Conservation (phyloP, 2,113 vertebrate genomes). For the Etia nguti region DNA sequence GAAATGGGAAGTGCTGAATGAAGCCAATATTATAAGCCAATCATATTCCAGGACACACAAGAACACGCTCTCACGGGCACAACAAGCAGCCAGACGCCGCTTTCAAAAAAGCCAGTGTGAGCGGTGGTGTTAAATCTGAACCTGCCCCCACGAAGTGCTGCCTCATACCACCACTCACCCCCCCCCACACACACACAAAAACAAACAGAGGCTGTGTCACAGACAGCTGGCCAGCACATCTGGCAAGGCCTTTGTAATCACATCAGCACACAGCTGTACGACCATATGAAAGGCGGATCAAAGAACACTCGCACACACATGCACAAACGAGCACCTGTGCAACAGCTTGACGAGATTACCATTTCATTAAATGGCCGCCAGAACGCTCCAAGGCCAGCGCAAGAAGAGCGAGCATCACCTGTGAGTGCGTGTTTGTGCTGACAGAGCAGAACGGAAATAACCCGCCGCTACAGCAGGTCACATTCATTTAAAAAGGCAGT, state of each 20-base stretch:
- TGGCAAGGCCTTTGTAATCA: constrained; percentile 58
- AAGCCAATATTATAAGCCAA: constrained; percentile 3
- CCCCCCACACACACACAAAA: background rate
- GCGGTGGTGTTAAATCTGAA: background rate
- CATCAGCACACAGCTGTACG: constrained; percentile 50
- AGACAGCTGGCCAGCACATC: constrained; percentile 59
- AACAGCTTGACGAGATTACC: constrained; percentile 17
- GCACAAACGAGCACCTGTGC: background rate
- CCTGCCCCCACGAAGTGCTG: background rate
- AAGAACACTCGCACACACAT: constrained; percentile 17
- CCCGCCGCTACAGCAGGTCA: background rate
- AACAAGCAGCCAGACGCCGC: background rate
- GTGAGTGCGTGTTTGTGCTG: background rate
- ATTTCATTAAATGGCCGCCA: constrained; percentile 22
- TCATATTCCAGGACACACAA: background rate
- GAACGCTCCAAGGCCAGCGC: background rate
- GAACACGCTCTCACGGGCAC: background rate
- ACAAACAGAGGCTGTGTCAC: constrained; percentile 1
- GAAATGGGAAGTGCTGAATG: constrained; percentile 43
- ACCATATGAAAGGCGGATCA: constrained; percentile 53
- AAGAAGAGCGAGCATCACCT: background rate
- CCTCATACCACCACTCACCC: background rate
- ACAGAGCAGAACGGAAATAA: background rate
- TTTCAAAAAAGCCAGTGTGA: background rate
- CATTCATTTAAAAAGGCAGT: background rate